phyloP scores from a whole-genome alignment of 35 echinoderm and acorn worm species.

The Diadema setosum region DNA sequence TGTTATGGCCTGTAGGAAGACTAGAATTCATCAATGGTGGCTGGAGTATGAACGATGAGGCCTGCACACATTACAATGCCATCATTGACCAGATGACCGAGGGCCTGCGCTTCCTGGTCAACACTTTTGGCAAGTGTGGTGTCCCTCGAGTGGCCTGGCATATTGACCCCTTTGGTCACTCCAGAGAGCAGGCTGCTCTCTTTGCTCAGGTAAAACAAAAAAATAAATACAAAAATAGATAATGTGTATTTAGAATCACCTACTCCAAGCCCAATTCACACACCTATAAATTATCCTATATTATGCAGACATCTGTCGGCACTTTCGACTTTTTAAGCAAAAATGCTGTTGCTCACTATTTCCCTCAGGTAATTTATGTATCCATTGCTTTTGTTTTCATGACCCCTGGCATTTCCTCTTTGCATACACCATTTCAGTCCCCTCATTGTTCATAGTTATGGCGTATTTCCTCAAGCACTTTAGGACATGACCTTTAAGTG shows the following conservation, averaged over 20 bases:
- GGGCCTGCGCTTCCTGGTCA: constrained; percentile 78
- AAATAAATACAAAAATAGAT: no score
- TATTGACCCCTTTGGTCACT: constrained; percentile 98
- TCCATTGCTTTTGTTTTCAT: no score
- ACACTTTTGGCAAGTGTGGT: constrained; percentile 92
- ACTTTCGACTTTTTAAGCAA: no score
- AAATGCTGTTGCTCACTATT: no score
- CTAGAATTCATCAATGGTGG: constrained; percentile 98
- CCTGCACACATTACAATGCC: constrained; percentile 93
- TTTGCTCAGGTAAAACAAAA: constrained; percentile 76
- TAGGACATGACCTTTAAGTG: no score
- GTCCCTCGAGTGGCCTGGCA: constrained; percentile 81
- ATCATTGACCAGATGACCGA: constrained; percentile 98
- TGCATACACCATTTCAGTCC: no score
- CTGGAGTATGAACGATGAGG: constrained; percentile 99
- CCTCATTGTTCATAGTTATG: no score
- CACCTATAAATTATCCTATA: background rate
- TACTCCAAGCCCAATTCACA: background rate
- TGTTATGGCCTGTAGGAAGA: constrained; percentile 50
- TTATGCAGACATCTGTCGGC: background rate
- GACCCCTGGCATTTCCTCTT: no score
- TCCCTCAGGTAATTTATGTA: no score
- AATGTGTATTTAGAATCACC: no score
- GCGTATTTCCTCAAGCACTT: no score
- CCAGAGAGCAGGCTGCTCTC: constrained; percentile 90